These are phyloP conservation scores for Idaea straminata DNA, from an alignment of 2,888 invertebrate species.

Conservation along the genomic window DNA sequence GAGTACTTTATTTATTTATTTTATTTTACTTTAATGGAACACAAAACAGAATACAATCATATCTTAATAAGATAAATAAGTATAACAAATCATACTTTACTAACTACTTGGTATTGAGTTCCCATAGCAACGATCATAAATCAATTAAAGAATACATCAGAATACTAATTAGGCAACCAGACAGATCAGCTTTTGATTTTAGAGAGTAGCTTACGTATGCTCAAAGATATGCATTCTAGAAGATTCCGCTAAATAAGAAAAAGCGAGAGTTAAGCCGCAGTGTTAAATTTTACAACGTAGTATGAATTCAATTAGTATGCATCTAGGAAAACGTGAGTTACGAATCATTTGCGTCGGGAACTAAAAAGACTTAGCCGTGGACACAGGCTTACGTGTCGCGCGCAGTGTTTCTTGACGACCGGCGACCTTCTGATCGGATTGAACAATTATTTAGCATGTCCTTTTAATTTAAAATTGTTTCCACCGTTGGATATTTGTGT, in stretches of 20 bases:
- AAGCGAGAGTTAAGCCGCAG: conserved; percentile 35
- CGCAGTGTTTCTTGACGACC: neutral
- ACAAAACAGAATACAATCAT: too few species aligned
- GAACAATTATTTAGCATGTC: neutral
- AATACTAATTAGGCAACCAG: neutral
- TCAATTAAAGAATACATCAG: neutral
- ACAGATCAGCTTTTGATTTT: neutral
- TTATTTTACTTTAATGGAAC: too few species aligned
- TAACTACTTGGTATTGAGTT: too few species aligned
- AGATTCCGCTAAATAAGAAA: conserved; percentile 16
- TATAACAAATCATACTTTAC: too few species aligned
- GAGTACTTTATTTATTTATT: neutral
- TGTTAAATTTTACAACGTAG: conserved; percentile 51
- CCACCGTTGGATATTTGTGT: neutral
- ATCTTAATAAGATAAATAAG: too few species aligned
- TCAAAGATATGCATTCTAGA: conserved; percentile 11
- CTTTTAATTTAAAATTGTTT: neutral
- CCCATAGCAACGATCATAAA: neutral
- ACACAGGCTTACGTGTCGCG: neutral
- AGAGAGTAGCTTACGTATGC: conserved; percentile 3
- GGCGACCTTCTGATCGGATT: neutral
- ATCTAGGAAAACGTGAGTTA: conserved; percentile 56
- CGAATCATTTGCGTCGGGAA: neutral
- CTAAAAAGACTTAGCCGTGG: neutral
- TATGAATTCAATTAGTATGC: conserved; percentile 61